Conservation (phyloP, 2,888 invertebrate species). For the Fragum fragum region DNA sequence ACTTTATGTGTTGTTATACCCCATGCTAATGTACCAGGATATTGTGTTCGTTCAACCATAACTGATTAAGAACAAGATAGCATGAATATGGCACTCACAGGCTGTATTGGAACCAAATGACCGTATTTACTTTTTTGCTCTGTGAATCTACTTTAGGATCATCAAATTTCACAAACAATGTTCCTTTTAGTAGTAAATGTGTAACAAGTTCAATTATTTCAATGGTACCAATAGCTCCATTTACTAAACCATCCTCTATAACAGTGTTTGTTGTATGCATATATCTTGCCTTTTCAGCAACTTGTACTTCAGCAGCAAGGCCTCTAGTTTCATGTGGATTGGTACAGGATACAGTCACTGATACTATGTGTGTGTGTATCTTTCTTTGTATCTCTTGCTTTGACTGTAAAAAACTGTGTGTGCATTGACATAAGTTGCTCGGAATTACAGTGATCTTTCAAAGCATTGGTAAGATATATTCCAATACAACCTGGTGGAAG, state of each 20-base stretch:
- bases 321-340: slow-evolving; percentile 20
- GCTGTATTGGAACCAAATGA: slow-evolving; percentile 11
- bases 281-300: slow-evolving; percentile 23
- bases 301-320: not conserved
- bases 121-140: slow-evolving; percentile 14
- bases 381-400: slow-evolving; percentile 12
- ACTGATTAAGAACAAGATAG: not conserved
- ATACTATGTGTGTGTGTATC: not conserved
- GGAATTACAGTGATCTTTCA: slow-evolving; percentile 2
- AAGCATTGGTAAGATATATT: slow-evolving; percentile 9
- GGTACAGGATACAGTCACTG: not conserved
- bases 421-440: not conserved
- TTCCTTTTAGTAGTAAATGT: slow-evolving; percentile 15
- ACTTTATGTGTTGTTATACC: slow-evolving; percentile 41
- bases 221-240: slow-evolving; percentile 54
- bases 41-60: slow-evolving; percentile 38
- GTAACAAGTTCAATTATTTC: slow-evolving; percentile 32
- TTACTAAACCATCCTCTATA: slow-evolving; percentile 48
- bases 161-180: slow-evolving; percentile 44
- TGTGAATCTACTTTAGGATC: slow-evolving; percentile 31
- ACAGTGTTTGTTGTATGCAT: slow-evolving; percentile 50
- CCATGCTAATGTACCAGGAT: slow-evolving; percentile 44
- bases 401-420: not conserved
- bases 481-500: not conserved
- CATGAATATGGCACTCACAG: slow-evolving; percentile 16